phyloP scores from a whole-genome alignment of 2,797 vertebrate species.

The Eleutherodactylus coqui region DNA sequence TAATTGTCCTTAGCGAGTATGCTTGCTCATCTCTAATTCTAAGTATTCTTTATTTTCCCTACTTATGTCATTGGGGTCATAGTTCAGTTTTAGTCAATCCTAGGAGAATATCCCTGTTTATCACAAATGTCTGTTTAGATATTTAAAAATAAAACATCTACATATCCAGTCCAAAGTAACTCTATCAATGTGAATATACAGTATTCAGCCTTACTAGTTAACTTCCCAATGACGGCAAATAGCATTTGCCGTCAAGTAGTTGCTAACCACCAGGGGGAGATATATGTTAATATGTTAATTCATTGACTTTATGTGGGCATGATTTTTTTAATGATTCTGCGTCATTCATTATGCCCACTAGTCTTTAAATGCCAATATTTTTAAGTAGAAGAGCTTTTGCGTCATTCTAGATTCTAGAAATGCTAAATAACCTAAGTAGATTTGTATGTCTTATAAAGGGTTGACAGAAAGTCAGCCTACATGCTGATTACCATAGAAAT shows the following conservation, averaged over 20 bases:
- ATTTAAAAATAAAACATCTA: not conserved
- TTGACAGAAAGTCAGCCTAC: constrained; percentile 13
- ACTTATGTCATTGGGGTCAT: no score
- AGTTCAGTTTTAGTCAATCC: no score
- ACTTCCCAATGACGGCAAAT: not conserved
- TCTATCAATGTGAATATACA: no score
- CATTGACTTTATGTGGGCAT: constrained; percentile 53
- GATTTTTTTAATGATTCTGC: constrained; percentile 18
- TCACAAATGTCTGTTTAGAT: not conserved
- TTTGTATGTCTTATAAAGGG: not conserved
- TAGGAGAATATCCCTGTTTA: no score
- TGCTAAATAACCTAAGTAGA: not conserved
- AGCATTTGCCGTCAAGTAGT: not conserved
- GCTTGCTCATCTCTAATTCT: no score
- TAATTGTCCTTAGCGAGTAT: no score
- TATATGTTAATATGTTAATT: not conserved
- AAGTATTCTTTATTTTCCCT: no score
- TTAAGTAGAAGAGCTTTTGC: constrained; percentile 17
- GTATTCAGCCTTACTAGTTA: no score
- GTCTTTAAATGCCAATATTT: constrained; percentile 25
- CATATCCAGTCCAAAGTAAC: no score
- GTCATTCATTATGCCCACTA: constrained; percentile 26
- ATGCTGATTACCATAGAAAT: not conserved
- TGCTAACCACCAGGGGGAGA: constrained; percentile 4
- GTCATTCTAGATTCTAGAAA: constrained; percentile 29